phyloP scores from a whole-genome alignment of 92 coral and sea anemone species.

The Paragorgia papillata region DNA sequence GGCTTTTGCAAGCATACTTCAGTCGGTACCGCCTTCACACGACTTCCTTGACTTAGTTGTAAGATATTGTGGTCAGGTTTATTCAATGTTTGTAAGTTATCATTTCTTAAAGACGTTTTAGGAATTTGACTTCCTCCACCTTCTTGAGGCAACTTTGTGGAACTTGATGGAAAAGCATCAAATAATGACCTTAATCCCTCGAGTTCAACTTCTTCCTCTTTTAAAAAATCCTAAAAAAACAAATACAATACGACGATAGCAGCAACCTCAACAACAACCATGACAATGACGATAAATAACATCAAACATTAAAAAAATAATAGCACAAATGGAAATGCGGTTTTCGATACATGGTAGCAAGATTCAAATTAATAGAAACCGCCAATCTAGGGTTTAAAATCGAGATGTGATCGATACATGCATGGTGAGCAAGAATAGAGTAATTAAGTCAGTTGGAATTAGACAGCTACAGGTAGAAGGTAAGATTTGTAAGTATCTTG shows the following conservation, averaged over 20 bases:
- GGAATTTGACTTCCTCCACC: not conserved
- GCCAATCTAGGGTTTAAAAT: too few species aligned
- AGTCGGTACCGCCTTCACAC: not conserved
- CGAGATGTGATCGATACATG: too few species aligned
- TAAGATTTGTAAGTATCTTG: too few species aligned
- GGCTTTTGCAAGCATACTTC: not conserved
- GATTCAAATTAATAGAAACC: too few species aligned
- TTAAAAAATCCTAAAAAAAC: slow-evolving; percentile 15
- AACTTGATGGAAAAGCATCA: slow-evolving; percentile 11
- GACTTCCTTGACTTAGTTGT: not conserved
- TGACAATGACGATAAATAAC: too few species aligned
- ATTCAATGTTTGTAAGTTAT: not conserved
- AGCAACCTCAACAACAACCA: too few species aligned
- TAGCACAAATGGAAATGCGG: too few species aligned
- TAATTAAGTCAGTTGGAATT: too few species aligned
- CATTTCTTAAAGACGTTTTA: not conserved
- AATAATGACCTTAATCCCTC: not conserved
- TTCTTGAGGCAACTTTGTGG: not conserved
- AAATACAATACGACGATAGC: not conserved
- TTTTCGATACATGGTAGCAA: too few species aligned
- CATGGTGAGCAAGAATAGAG: too few species aligned
- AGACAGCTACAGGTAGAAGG: too few species aligned
- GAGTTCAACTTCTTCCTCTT: slow-evolving; percentile 10
- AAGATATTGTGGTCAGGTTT: not conserved
- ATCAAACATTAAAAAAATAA: too few species aligned